Percentiles rank a stretch among this genome's conserved stretches.
phyloP scores from a whole-genome alignment of 37 sponge, comb jelly and placozoan genomes.

The Tethya wilhelma region DNA sequence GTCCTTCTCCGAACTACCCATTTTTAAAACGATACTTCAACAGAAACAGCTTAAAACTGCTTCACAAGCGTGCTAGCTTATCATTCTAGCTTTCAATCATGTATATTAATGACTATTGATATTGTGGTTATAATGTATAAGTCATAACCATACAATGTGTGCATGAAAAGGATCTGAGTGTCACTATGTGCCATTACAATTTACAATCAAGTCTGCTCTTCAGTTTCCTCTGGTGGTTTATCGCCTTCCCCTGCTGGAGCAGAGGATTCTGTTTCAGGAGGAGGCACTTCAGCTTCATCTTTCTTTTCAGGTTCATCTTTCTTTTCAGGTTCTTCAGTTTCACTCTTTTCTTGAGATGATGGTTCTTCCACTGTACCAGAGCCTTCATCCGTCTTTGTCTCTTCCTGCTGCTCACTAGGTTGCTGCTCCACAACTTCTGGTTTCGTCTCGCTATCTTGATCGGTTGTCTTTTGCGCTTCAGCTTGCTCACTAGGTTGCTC shows the following conservation, averaged over 20 bases:
- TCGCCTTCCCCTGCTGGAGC: not conserved
- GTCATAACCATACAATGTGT: no score
- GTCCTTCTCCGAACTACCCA: no score
- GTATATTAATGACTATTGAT: no score
- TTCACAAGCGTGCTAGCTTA: no score
- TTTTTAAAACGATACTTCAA: no score
- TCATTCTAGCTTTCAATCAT: no score
- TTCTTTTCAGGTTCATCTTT: not conserved
- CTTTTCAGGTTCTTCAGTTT: not conserved
- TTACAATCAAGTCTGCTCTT: not conserved
- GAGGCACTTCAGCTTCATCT: not conserved
- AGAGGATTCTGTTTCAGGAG: not conserved
- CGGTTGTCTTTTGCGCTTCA: not conserved
- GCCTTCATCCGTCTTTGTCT: not conserved
- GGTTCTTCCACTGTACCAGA: not conserved
- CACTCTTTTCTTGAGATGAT: no score
- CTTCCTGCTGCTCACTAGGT: not conserved
- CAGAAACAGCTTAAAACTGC: no score
- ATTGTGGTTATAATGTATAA: no score
- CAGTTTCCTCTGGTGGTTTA: not conserved
- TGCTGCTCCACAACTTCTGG: not conserved
- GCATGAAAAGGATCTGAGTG: no score
- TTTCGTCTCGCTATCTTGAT: not conserved
- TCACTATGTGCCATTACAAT: no score
- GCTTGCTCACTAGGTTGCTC: conserved; percentile 3